Evolutionary conservation across 2,888 invertebrate species (phyloP).

Genomic region (Drosophila niveifrons): DNA sequence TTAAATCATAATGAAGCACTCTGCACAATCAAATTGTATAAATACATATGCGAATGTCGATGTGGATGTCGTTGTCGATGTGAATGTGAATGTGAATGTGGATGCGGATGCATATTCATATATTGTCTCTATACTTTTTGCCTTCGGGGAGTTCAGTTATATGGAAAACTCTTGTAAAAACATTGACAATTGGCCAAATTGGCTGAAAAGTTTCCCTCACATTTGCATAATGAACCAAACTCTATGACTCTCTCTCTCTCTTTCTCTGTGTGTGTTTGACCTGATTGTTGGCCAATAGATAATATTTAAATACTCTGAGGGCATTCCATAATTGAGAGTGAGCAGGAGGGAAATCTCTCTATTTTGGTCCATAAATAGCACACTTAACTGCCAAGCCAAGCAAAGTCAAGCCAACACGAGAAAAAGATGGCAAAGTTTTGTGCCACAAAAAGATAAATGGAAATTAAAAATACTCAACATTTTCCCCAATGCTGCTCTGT

Average conservation of each 20-base stretch:
- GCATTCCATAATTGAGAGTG: conserved; percentile 16
- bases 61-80: neutral
- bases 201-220: conserved; percentile 40
- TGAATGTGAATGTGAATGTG: neutral
- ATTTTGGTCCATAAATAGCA: conserved; percentile 1
- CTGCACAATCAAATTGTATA: conserved; percentile 36
- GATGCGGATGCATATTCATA: neutral
- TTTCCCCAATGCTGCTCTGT: neutral
- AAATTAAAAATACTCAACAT: conserved; percentile 4
- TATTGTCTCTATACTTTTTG: neutral
- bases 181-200: conserved; percentile 52
- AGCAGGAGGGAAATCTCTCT: neutral
- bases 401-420: no score
- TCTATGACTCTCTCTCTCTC: neutral
- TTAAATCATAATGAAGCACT: conserved; percentile 19
- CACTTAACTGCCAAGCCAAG: neutral
- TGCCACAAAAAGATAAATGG: conserved; percentile 3
- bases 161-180: conserved; percentile 36
- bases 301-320: conserved; percentile 22
- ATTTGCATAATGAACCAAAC: conserved; percentile 61
- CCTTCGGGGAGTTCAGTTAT: neutral
- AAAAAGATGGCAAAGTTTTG: neutral
- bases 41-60: conserved; percentile 21
- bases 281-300: conserved; percentile 29
- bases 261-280: conserved; percentile 1